Evolutionary conservation across 2,797 vertebrate genomes (phyloP).

Genomic region (Remorina albescens): DNA sequence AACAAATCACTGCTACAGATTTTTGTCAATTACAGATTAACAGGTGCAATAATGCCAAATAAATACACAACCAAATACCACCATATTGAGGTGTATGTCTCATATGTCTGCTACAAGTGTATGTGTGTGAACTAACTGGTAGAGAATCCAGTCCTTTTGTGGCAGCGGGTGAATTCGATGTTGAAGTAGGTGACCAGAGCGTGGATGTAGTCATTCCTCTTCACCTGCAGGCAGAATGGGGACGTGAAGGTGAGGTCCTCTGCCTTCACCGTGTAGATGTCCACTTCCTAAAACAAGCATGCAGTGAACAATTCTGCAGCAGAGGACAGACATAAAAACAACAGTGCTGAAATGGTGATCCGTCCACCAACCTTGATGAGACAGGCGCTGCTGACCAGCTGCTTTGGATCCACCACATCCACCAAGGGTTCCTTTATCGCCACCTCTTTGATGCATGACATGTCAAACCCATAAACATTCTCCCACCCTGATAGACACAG

Average conservation of each 20-base stretch:
- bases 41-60: too few species aligned
- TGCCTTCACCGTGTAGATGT: constrained; percentile 95
- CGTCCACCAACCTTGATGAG: constrained; percentile 89
- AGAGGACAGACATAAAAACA: background rate
- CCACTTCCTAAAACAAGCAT: constrained; percentile 88
- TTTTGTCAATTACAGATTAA: too few species aligned
- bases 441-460: constrained; percentile 97
- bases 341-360: too few species aligned
- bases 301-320: background rate
- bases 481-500: constrained; percentile 89
- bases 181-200: constrained; percentile 96
- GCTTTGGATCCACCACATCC: constrained; percentile 95
- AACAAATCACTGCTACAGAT: too few species aligned
- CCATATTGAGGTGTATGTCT: too few species aligned
- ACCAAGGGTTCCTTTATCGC: constrained; percentile 95
- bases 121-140: constrained; percentile 85
- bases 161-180: constrained; percentile 96
- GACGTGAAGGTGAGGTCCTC: constrained; percentile 95
- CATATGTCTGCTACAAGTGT: too few species aligned
- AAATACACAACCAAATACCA: too few species aligned
- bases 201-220: constrained; percentile 95
- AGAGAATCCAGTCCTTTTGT: constrained; percentile 95
- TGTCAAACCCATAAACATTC: constrained; percentile 95
- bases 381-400: constrained; percentile 92
- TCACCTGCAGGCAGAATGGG: constrained; percentile 96